Percentiles rank a stretch among this genome's conserved stretches.
phyloP scores from a whole-genome alignment of 2,797 vertebrate species.

The Anolis apletophallus region DNA sequence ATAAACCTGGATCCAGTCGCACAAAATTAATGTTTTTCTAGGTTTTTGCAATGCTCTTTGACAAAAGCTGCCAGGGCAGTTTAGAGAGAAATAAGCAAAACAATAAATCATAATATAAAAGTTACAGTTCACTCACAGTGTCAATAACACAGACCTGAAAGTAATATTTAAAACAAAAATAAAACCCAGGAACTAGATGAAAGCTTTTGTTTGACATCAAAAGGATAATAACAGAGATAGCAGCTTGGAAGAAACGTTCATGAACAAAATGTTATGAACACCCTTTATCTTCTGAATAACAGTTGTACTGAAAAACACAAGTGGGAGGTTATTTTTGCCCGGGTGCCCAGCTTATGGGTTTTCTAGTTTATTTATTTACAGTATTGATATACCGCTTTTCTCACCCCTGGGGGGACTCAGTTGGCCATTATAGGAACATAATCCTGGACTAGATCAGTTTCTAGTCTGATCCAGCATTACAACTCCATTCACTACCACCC shows the following conservation, averaged over 20 bases:
- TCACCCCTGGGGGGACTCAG: no score
- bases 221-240: neutral
- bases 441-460: neutral
- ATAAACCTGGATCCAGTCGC: neutral
- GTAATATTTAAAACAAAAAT: neutral
- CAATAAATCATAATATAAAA: neutral
- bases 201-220: neutral
- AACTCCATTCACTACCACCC: no score
- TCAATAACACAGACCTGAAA: neutral
- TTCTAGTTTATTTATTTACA: no score
- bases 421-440: neutral
- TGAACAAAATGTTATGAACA: neutral
- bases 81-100: neutral
- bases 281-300: no score
- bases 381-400: no score
- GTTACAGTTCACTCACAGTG: neutral
- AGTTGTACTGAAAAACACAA: no score
- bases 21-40: no score
- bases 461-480: neutral
- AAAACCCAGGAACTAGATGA: neutral
- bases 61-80: neutral
- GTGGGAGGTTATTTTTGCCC: no score
- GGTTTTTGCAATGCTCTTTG: neutral
- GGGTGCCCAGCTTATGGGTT: neutral
- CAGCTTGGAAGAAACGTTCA: neutral